Percentiles rank a stretch among this genome's conserved stretches.
These are phyloP conservation scores for Euzophera pinguis DNA, from an alignment of 2,888 invertebrate species.

Conservation along the genomic window DNA sequence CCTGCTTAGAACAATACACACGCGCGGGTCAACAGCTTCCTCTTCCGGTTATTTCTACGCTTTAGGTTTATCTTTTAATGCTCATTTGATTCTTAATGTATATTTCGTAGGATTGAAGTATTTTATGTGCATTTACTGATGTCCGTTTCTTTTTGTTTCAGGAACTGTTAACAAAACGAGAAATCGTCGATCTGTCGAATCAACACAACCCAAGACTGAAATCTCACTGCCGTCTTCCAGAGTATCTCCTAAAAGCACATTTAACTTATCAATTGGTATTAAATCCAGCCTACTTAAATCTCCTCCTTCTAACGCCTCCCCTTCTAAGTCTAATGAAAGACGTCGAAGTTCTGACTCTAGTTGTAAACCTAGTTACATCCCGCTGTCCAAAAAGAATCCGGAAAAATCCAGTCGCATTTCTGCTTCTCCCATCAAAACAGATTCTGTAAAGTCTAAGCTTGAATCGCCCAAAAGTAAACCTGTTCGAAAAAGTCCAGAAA, in stretches of 20 bases:
- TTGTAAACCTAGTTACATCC: conserved; percentile 66
- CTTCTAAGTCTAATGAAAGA: conserved; percentile 53
- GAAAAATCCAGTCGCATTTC: conserved; percentile 53
- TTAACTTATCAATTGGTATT: conserved; percentile 58
- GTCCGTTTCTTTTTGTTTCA: conserved; percentile 49
- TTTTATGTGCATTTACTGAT: no score
- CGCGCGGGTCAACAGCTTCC: conserved; percentile 56
- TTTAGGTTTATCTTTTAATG: conserved; percentile 18
- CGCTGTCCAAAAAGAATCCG: conserved; percentile 59
- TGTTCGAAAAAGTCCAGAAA: conserved; percentile 60
- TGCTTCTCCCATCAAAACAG: conserved; percentile 61
- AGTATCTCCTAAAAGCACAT: conserved; percentile 64
- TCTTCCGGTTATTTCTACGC: conserved; percentile 40
- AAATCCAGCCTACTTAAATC: conserved; percentile 55
- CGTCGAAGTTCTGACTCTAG: conserved; percentile 56
- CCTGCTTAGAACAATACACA: conserved; percentile 58
- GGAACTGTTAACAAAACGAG: conserved; percentile 59
- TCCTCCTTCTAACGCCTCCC: conserved; percentile 36
- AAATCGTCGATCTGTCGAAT: conserved; percentile 61
- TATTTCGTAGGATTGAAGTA: conserved; percentile 6
- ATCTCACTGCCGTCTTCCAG: conserved; percentile 72
- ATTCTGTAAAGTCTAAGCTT: conserved; percentile 51
- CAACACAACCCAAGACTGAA: conserved; percentile 67
- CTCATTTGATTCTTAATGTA: conserved; percentile 3
- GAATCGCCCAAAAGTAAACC: conserved; percentile 49